Base-by-base conservation (phyloP, 2,888 invertebrate genomes). In the Epistrophe grossulariae region DNA sequence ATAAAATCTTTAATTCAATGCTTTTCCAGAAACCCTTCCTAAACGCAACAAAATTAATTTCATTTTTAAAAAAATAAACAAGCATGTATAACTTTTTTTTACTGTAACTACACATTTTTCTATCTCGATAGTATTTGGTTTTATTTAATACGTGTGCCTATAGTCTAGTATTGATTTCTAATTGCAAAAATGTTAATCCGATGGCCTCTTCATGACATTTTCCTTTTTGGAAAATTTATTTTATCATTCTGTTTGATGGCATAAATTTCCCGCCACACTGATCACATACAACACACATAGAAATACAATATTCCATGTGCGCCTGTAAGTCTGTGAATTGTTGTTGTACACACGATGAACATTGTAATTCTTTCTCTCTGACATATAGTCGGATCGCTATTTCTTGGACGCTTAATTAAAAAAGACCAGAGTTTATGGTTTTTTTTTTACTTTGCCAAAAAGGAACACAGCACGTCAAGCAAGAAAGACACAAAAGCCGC, bases 201-300 rank as follows among this genome's bases (percentile, higher is more conserved):
- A 87, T 87, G 83, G 87, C 83, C 87, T 76, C 64, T 71, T 62
- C 87, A 79, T 76, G 87, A 87, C 87, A 87, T 87, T 87, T 83
- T 79, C 79, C 83, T 77, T 87, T 87, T 87, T 87, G 83, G 79
- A 87, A 70, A 72, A 79, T 60, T 76, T 66, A 71, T 71, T 59
- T 64, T 87, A 87, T 87, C 83, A 57, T n/a, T 74, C 15, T 35
- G 35, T 76, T 79, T 70, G 80, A 74, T 78, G 55, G 82, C 55
- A 85, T 85, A 85, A 76, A 85, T 85, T 82, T 82, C 31, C 82
- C 64, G 68, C 78, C 50, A 59, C 66, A 60, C 31, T 48, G 55
- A 55, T 64, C 59, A 48, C 31, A 19, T 13, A 17, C 19, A 38
- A 10, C 17, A 31, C 0, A 35, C 2, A 35, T 9, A 48, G 9